Percentiles rank a stretch among this genome's conserved stretches.
Conservation (phyloP, 2,888 invertebrate species). For the Perizoma affinitatum region DNA sequence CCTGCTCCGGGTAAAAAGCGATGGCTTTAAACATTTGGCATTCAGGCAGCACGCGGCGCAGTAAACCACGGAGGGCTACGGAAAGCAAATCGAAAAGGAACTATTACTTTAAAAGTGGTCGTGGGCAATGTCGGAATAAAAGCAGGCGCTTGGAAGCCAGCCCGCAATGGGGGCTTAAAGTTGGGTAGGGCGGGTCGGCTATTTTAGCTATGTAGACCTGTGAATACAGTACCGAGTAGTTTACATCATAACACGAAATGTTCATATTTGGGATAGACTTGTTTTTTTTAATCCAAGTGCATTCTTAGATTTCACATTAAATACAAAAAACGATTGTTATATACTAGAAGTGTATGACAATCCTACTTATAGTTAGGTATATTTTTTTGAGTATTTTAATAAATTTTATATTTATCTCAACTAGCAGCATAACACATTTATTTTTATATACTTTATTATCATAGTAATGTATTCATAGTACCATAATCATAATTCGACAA, state of each 20-base stretch:
- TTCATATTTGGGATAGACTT: constrained; percentile 1
- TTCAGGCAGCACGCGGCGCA: constrained; percentile 45
- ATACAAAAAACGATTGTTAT: too few species aligned
- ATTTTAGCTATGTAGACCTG: not conserved
- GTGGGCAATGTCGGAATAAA: constrained; percentile 55
- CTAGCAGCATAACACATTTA: too few species aligned
- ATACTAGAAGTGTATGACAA: too few species aligned
- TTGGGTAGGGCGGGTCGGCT: constrained; percentile 14
- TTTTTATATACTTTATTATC: too few species aligned
- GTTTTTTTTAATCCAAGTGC: not conserved
- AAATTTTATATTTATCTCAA: too few species aligned
- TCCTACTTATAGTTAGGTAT: too few species aligned
- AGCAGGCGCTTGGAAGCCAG: constrained; percentile 72
- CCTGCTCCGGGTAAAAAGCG: constrained; percentile 15
- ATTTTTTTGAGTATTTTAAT: too few species aligned
- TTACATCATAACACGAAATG: too few species aligned
- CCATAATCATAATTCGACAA: too few species aligned
- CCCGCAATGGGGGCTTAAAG: constrained; percentile 44
- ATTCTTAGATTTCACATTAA: not conserved
- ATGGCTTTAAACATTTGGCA: constrained; percentile 35
- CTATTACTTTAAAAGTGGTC: constrained; percentile 72
- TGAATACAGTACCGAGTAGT: too few species aligned
- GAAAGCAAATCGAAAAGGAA: constrained; percentile 71
- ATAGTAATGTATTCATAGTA: too few species aligned
- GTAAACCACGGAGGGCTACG: constrained; percentile 61